Percentiles rank a stretch among this genome's conserved stretches.
Conservation (phyloP, 35 echinoderm and acorn worm genomes). For the Strongylocentrotus purpuratus region DNA sequence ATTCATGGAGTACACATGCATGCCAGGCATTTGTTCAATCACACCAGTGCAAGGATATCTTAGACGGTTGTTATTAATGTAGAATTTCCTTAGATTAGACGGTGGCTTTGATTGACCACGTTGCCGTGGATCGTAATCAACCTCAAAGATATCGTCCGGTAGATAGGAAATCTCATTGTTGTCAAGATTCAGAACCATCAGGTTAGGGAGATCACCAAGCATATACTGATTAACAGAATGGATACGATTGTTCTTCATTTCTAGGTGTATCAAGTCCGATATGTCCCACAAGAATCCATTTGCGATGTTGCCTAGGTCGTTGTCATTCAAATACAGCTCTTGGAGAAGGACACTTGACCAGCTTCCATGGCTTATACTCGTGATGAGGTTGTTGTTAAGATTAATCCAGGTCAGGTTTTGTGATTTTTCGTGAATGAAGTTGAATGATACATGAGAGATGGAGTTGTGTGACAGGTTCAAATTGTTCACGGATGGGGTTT, state of each 20-base stretch:
- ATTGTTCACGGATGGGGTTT: neutral
- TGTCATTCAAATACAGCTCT: constrained; percentile 24
- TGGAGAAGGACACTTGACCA: neutral
- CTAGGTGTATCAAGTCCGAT: neutral
- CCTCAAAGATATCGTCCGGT: neutral
- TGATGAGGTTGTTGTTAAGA: constrained; percentile 31
- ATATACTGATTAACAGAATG: neutral
- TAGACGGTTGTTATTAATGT: constrained; percentile 16
- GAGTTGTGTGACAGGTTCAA: constrained; percentile 25
- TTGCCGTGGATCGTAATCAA: neutral
- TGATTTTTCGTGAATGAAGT: neutral
- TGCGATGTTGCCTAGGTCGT: neutral
- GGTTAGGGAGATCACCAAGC: neutral
- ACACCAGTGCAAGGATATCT: neutral
- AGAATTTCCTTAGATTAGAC: neutral
- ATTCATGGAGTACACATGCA: constrained; percentile 3
- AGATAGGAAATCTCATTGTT: neutral
- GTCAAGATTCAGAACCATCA: constrained; percentile 12
- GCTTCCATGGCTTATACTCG: neutral
- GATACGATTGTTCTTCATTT: constrained; percentile 31
- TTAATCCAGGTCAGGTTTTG: constrained; percentile 3
- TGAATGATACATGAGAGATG: neutral
- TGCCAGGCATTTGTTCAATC: neutral
- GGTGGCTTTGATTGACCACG: neutral
- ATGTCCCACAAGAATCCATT: neutral